A percentile compares a stretch with the other conserved stretches of the same genome.
phyloP scores from a whole-genome alignment of 2,888 invertebrate genomes.

The Lycaena phlaeas region DNA sequence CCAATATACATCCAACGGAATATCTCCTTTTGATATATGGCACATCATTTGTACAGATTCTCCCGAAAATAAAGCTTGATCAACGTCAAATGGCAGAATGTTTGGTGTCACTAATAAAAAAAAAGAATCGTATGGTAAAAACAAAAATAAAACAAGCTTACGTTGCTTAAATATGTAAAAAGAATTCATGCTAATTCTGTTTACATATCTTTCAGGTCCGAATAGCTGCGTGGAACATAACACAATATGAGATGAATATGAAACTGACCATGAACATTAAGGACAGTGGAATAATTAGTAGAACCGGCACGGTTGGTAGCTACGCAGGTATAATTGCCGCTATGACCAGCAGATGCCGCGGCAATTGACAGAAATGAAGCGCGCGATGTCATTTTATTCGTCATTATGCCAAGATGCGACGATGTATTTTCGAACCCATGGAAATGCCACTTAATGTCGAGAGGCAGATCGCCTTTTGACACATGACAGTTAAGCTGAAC shows the following conservation, averaged over 20 bases:
- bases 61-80: constrained; percentile 75
- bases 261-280: constrained; percentile 72
- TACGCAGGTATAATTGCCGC: constrained; percentile 83
- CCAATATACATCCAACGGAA: constrained; percentile 76
- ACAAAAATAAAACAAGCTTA: constrained; percentile 34
- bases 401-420: constrained; percentile 75
- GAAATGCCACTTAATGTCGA: constrained; percentile 82
- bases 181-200: constrained; percentile 56
- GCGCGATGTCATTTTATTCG: constrained; percentile 77
- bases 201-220: constrained; percentile 34
- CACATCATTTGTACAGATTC: constrained; percentile 76
- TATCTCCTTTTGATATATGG: constrained; percentile 77
- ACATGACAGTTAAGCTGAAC: constrained; percentile 80
- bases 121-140: constrained; percentile 11
- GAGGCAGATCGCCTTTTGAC: constrained; percentile 82
- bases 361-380: constrained; percentile 82
- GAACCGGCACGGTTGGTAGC: constrained; percentile 81
- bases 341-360: constrained; percentile 77
- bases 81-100: constrained; percentile 76
- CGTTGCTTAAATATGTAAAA: constrained; percentile 37
- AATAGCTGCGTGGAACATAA: constrained; percentile 31
- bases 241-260: constrained; percentile 22
- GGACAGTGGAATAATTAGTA: constrained; percentile 76
- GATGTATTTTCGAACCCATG: constrained; percentile 75
- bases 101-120: constrained; percentile 60